Conservation (phyloP, 92 coral and sea anemone genomes). For the Chrysogorgia sp. region DNA sequence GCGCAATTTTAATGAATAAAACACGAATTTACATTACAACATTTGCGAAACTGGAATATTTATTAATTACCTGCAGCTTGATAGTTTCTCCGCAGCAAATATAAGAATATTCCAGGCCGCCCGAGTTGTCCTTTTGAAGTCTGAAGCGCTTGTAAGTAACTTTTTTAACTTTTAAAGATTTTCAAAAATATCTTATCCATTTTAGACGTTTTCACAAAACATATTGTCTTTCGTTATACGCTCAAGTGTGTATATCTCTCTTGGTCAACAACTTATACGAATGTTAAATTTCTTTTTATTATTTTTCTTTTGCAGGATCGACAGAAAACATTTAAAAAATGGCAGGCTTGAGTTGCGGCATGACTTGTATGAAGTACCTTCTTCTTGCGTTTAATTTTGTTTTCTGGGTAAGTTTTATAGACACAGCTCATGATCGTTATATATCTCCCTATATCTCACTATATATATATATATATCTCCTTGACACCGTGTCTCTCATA, state of each 20-base stretch:
- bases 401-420: conserved; percentile 81
- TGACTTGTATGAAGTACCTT: conserved; percentile 93
- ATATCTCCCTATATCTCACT: not conserved
- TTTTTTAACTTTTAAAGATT: not conserved
- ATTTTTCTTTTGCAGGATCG: not conserved
- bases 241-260: not conserved
- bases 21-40: conserved; percentile 35
- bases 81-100: not conserved
- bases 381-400: conserved; percentile 93
- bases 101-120: not conserved
- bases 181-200: not conserved
- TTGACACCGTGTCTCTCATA: too few relatives aligned
- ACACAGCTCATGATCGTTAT: too few relatives aligned
- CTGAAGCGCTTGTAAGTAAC: not conserved
- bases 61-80: conserved; percentile 40
- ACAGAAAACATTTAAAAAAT: conserved; percentile 24
- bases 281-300: conserved; percentile 21
- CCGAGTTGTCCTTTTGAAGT: conserved; percentile 30
- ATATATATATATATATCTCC: not conserved
- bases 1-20: not conserved
- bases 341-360: conserved; percentile 88
- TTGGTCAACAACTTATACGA: not conserved
- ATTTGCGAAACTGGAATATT: conserved; percentile 30
- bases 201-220: not conserved
- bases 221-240: not conserved